Evolutionary conservation across 1,140 invertebrate species (phyloP), one percentile per base, ranked within the genome.

Genomic region (Euschistus heros): DNA sequence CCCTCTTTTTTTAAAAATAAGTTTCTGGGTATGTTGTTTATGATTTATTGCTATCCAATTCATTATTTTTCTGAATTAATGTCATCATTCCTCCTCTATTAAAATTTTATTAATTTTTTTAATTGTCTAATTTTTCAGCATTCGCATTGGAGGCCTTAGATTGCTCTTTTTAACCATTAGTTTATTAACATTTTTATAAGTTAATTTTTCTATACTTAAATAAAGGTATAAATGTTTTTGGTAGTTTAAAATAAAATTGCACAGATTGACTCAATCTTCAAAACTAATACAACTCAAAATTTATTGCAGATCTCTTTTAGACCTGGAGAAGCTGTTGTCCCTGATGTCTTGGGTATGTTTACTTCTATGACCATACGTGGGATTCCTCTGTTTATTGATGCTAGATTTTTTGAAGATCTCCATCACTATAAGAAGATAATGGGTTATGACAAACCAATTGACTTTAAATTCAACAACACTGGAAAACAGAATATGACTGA

Each of bases 361-460:
- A 89, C 90, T 14, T 84, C 86, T 18, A 84, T 93, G 72, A 59
- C 78, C 54, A 84, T 84, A 0, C 87, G 86, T 70, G 80, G 81
- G 14, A 80, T 75, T 14, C 82, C 91, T 1, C 70, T 94, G 0
- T 92, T 95, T 72, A 76, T 95, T 15, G 88, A 91, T 73, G 78
- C 83, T 0, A 74, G 77, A 2, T 72, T 79, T 17, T 94, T 95
- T 70, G 74, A 78, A 8, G 80, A 89, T 68, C 77, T 82, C 0
- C 72, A 81, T 64, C 86, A 93, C 74, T 95, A 90, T 77, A 83
- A 81, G 42, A 84, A 83, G 71, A 83, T 97, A 52, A 91, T 96
- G 86, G 91, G 90, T 2, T 94, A 86, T 74, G 91, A 97, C 72
- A 90, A 93, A 75, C 92, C 91, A 8, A 77, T 94, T 44, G 87